Evolutionary conservation across 1,140 invertebrate species (phyloP).

Genomic region (Notospermus geniculatus): DNA sequence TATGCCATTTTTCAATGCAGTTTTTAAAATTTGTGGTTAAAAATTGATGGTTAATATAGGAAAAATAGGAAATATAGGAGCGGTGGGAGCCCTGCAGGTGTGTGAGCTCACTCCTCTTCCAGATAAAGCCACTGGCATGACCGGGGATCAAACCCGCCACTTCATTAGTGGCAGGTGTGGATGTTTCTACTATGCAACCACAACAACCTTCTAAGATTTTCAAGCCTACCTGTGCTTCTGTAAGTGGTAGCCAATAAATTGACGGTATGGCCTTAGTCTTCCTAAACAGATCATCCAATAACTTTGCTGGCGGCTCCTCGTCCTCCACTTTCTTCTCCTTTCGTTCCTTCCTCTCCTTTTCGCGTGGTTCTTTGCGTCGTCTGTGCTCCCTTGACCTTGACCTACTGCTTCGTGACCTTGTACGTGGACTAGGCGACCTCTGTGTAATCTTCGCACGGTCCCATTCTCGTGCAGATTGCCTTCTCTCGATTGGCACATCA

Average conservation of each 20-base stretch:
- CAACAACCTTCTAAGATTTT: too few relatives aligned
- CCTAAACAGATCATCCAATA: constrained; percentile 92
- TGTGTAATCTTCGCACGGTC: constrained; percentile 79
- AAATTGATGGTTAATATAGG: too few relatives aligned
- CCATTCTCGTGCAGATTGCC: constrained; percentile 75
- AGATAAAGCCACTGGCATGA: too few relatives aligned
- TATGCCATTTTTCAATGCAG: too few relatives aligned
- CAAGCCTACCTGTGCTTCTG: constrained; percentile 81
- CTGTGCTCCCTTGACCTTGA: constrained; percentile 30
- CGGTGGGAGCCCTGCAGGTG: too few relatives aligned
- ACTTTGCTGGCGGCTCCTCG: constrained; percentile 78
- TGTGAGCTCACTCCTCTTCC: too few relatives aligned
- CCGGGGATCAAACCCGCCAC: too few relatives aligned
- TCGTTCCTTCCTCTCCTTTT: constrained; percentile 27
- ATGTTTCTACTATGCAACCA: too few relatives aligned
- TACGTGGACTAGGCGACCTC: constrained; percentile 39
- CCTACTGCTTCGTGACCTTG: constrained; percentile 22
- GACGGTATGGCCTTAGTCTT: constrained; percentile 93
- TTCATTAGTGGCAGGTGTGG: too few relatives aligned
- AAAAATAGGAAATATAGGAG: too few relatives aligned
- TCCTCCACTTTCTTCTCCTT: constrained; percentile 69
- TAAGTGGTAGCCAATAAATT: constrained; percentile 96
- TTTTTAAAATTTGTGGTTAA: too few relatives aligned
- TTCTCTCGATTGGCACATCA: constrained; percentile 10
- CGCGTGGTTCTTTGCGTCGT: constrained; percentile 26